A percentile compares a stretch with the other conserved stretches of the same genome.
Evolutionary conservation across 2,113 vertebrate species (phyloP).

Genomic region (Oceanodroma tethys): DNA sequence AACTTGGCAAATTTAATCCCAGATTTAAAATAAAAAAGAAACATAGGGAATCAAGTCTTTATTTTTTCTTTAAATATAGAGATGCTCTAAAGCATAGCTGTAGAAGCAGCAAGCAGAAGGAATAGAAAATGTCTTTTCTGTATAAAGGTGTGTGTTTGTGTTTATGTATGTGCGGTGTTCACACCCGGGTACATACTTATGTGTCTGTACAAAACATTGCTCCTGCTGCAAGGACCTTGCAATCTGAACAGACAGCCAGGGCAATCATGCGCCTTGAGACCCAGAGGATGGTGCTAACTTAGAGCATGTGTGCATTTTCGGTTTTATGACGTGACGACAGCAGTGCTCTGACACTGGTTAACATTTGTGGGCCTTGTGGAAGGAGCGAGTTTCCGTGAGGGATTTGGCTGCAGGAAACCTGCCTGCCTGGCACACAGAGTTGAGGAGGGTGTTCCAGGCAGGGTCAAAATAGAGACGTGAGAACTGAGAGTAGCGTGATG

Average conservation of each 20-base stretch:
- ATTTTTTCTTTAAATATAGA: not conserved
- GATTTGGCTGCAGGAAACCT: not conserved
- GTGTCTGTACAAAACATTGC: not conserved
- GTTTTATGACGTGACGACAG: constrained; percentile 41
- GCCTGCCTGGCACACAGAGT: not conserved
- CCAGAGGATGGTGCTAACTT: constrained; percentile 40
- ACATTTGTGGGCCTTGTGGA: constrained; percentile 33
- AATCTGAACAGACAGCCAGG: not conserved
- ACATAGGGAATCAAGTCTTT: not conserved
- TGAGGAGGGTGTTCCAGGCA: not conserved
- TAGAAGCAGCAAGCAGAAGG: not conserved
- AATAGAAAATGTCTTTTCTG: not conserved
- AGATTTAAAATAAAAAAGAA: not conserved
- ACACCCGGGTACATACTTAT: rapidly evolving
- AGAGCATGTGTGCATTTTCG: constrained; percentile 39
- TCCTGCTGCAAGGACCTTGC: not conserved
- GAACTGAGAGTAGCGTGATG: not conserved
- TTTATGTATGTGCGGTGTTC: not conserved
- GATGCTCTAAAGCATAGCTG: not conserved
- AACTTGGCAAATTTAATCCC: not conserved
- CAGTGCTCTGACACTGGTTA: not conserved
- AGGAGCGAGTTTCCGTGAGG: not conserved
- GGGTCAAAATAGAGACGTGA: not conserved
- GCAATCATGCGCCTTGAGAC: not conserved
- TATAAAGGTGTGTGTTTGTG: not conserved